Percentiles rank a stretch among this genome's conserved stretches.
Conservation (phyloP, 2,888 invertebrate genomes). For the Orthonychiurus folsomi region DNA sequence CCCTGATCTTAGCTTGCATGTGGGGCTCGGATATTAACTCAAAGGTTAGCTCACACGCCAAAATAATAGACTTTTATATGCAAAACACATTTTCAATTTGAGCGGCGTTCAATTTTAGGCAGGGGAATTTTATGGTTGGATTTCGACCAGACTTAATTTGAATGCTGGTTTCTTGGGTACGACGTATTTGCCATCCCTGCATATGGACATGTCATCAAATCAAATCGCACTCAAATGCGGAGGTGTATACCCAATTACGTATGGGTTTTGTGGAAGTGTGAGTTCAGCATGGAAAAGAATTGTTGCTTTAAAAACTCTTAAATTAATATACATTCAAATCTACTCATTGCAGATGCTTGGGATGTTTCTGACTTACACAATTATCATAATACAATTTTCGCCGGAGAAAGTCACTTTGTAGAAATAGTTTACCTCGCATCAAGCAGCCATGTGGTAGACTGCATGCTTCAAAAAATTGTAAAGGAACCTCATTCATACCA, state of each 20-base stretch:
- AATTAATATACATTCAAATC: not conserved
- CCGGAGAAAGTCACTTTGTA: no score
- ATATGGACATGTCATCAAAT: slow-evolving; percentile 3
- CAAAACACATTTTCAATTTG: not conserved
- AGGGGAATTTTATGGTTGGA: slow-evolving; percentile 1
- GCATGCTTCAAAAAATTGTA: no score
- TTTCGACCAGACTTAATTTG: not conserved
- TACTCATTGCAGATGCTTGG: not conserved
- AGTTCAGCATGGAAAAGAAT: no score
- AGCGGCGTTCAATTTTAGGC: not conserved
- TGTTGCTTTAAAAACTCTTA: no score
- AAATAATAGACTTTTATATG: not conserved
- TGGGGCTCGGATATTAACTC: not conserved
- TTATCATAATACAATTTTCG: slow-evolving; percentile 3
- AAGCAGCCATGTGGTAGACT: no score
- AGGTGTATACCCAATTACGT: not conserved
- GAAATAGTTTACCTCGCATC: no score
- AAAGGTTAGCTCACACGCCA: not conserved
- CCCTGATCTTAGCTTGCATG: not conserved
- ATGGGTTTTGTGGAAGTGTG: slow-evolving; percentile 1
- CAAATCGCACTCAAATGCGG: not conserved
- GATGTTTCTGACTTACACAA: slow-evolving; percentile 1
- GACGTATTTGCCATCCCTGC: not conserved
- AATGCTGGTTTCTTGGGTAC: not conserved
- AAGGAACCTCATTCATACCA: no score